Conservation (phyloP, 2,888 invertebrate species). For the Thysanoteuthis rhombus region DNA sequence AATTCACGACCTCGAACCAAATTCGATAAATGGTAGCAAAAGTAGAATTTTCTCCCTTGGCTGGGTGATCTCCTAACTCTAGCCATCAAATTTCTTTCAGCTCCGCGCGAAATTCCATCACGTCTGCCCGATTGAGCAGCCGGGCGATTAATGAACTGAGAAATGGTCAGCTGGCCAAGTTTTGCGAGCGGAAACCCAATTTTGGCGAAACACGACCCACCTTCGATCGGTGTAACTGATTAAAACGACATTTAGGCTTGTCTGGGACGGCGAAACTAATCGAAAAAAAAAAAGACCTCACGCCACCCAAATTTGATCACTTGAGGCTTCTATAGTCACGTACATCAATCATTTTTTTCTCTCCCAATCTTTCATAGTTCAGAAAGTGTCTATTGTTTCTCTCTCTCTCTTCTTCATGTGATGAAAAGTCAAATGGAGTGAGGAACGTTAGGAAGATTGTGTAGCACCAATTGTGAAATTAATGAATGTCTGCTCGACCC, state of each 20-base stretch:
- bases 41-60: not conserved
- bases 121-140: not conserved
- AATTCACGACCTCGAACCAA: not conserved
- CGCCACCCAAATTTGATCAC: not conserved
- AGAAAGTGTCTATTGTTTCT: not conserved
- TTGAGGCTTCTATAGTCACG: not conserved
- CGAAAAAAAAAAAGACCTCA: not conserved
- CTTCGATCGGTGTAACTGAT: not conserved
- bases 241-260: not conserved
- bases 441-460: no score
- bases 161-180: not conserved
- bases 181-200: not conserved
- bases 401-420: no score
- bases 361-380: not conserved
- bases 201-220: not conserved
- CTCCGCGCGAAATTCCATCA: not conserved
- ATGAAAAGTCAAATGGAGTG: no score
- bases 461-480: not conserved
- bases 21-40: not conserved
- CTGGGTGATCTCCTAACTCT: no score
- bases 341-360: no score
- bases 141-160: not conserved
- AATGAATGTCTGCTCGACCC: no score
- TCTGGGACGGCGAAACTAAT: not conserved
- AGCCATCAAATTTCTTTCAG: not conserved